Base-by-base conservation (phyloP, 2,113 vertebrate species). In the Strigops habroptila region DNA sequence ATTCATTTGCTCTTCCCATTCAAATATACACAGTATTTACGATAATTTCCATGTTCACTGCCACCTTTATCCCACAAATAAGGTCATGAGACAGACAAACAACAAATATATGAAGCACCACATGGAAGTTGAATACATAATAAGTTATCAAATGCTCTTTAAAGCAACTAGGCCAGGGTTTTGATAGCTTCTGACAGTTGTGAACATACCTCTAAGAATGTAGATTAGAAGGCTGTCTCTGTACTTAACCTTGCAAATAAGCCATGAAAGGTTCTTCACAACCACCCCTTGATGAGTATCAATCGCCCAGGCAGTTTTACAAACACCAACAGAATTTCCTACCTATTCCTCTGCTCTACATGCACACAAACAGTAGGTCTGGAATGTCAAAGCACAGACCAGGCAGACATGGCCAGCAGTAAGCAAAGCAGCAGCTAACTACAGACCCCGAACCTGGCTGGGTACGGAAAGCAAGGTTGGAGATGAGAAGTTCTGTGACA, bases 51-150 rank as follows among this genome's bases (percentile, higher is more conserved):
- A 95, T 76, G 96, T 76, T 93, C 81, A 15, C 74, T 85, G 96
- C 92, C 93, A 97, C 96, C 96, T 97, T 97, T 96, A 91, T 96
- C 77, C 81, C 83, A 90, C 86, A 97, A 96, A 96, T 97, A 93
- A 95, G 96, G 96, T 95, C 96, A 94, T 14, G 74, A 96, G 91
- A 96, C 93, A 95, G 88, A 88, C 76, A 73, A 82, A 60, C 87
- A 96, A 96, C 95, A 96, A 97, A 96, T 73, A 89, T 2, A 73
- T 39, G 83, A 89, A 87, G 70, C 59, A 76, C 52, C 70, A 62
- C 91, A 87, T 76, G 69, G 74, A 92, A 89, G 74, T 7, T 41
- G 95, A 95, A 96, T 93, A 10, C 90, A 53, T 89, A 95, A 86
- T 68, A 91, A 93, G 73, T 76, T 88, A 84, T 77, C 80, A 78